Base-by-base conservation (phyloP, 2,113 vertebrate species). In the Aleadryas rufinucha region DNA sequence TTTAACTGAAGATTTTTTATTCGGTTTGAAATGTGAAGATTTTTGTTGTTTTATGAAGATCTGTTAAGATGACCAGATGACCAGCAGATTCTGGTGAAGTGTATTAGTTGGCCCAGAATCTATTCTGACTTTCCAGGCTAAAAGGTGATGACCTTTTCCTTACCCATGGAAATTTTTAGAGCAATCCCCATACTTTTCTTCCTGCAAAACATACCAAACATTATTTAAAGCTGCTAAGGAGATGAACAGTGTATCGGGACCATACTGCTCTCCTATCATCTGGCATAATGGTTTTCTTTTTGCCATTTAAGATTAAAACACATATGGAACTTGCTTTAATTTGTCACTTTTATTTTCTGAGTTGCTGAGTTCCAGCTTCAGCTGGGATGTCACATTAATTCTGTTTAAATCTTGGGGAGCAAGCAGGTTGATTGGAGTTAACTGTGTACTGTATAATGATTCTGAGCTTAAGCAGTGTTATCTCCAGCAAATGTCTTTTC, bases 261-360 rank as follows among this genome's bases (percentile, higher is more conserved):
- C 91, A 82, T 96, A 94, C 93, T 96, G 89, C 71, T 95, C 88
- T 94, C 85, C 66, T 70, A 64, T 97, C 87, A 95, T 95, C 91
- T 93, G 84, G 93, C 76, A 95, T 95, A 95, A 94, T 76, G 68
- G 66, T 84, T 95, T 92, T 91, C 89, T 94, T 95, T 91, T 93
- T 91, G 87, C 85, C 70, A 90, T 95, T 95, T 97, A 93, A 94
- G 89, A 91, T 96, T 95, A 96, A 96, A 97, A 96, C 82, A 91
- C 95, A 95, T 95, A 95, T 94, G 93, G 87, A 96, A 95, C 95
- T 94, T 97, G 71, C 89, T 95, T 96, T 97, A 97, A 93, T 96
- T 95, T 96, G 87, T 95, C 91, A 92, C 60, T 95, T 97, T 93
- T 96, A 94, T 96, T 95, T 97, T 93, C 93, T 87, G 81, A 87